Conservation (phyloP, 2,888 invertebrate species). For the Abrostola tripartita region DNA sequence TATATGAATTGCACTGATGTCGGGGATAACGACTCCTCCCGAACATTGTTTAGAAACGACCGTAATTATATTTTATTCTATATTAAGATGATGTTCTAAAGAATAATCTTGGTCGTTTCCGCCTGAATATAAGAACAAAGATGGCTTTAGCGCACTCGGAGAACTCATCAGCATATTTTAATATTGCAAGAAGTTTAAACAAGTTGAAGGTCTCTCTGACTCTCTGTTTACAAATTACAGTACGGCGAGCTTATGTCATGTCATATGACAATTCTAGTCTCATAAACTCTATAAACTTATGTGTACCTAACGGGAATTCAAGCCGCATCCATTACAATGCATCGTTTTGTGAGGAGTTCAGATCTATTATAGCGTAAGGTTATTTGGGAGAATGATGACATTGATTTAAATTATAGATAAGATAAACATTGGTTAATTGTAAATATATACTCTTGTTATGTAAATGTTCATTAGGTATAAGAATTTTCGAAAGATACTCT, state of each 20-base stretch:
- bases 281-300: constrained; percentile 37
- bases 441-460: constrained; percentile 38
- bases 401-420: constrained; percentile 36
- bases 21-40: constrained; percentile 32
- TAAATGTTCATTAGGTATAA: constrained; percentile 35
- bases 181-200: constrained; percentile 22
- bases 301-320: constrained; percentile 12
- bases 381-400: constrained; percentile 37
- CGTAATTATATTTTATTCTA: constrained; percentile 49
- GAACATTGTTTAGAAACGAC: constrained; percentile 48
- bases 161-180: constrained; percentile 40
- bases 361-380: constrained; percentile 44
- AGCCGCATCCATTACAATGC: constrained; percentile 42
- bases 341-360: constrained; percentile 42
- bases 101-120: constrained; percentile 41
- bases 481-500: constrained; percentile 34
- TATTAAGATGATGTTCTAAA: constrained; percentile 51
- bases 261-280: constrained; percentile 31
- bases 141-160: constrained; percentile 12
- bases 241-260: constrained; percentile 21
- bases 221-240: constrained; percentile 11
- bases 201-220: constrained; percentile 25
- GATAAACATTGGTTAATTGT: constrained; percentile 41
- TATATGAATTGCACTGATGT: constrained; percentile 49
- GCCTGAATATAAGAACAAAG: constrained; percentile 10